Percentiles rank a stretch among this genome's conserved stretches.
Evolutionary conservation across 2,888 invertebrate genomes (phyloP).

Genomic region (Camponotus fellah): DNA sequence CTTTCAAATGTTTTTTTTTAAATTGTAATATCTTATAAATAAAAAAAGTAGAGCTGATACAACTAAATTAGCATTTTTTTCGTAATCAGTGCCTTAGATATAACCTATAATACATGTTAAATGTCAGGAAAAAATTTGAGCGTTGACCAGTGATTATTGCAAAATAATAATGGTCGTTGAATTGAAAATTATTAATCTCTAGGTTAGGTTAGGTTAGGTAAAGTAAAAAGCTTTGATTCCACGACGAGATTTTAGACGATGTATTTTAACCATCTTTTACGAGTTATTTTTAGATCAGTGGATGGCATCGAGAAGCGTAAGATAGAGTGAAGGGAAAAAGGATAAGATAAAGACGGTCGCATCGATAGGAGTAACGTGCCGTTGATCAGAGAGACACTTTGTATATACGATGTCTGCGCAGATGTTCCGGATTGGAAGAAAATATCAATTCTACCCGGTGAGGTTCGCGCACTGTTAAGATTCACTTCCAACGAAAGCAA

Average conservation of each 20-base stretch:
- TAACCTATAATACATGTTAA: too few relatives aligned
- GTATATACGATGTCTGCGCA: slow-evolving; percentile 17
- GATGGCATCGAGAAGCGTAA: background rate
- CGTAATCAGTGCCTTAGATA: too few relatives aligned
- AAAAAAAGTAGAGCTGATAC: too few relatives aligned
- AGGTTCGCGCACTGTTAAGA: slow-evolving; percentile 45
- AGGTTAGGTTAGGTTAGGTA: too few relatives aligned
- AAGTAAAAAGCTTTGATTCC: background rate
- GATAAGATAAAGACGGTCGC: background rate
- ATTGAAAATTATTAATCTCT: too few relatives aligned
- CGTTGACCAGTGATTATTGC: too few relatives aligned
- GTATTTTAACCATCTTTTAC: background rate
- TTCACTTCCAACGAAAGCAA: slow-evolving; percentile 48
- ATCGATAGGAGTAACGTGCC: background rate
- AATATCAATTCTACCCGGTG: slow-evolving; percentile 47
- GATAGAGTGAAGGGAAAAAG: background rate
- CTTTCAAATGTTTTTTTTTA: too few relatives aligned
- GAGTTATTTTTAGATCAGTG: background rate
- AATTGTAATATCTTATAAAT: too few relatives aligned
- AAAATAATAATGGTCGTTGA: too few relatives aligned
- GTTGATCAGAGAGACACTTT: slow-evolving; percentile 35
- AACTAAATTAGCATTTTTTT: too few relatives aligned
- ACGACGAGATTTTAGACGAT: background rate
- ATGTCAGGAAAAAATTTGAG: too few relatives aligned
- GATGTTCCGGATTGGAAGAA: slow-evolving; percentile 49